Base-by-base conservation (phyloP, 2,888 invertebrate species). In the Zaprionus lineosus region DNA sequence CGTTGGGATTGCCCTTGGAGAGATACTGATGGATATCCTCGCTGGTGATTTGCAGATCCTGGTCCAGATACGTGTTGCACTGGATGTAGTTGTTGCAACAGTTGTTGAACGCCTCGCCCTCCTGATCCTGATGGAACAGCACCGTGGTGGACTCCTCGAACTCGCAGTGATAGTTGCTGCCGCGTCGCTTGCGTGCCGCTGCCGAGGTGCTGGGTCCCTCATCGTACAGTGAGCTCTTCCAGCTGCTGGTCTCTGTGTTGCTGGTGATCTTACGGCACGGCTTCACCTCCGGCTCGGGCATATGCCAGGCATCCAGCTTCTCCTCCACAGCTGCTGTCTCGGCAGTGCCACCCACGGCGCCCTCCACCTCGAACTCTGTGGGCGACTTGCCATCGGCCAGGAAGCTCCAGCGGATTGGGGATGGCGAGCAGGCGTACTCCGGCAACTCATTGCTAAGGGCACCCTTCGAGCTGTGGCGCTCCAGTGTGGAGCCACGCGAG, bases 351-450 rank as follows among this genome's bases (percentile, higher is more conserved):
- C 62, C 86, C 2, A 69, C 71, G 0, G 84, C 70, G 9, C 73
- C 87, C 14, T 87, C 86, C 3, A 86, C 71, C 15, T 89, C 69
- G 1, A 69, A 40, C 0, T 69, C 89, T 2, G 87, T 86, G 3
- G 88, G 86, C 0, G 89, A 88, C 24, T 88, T 88, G 31, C 87
- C 88, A 50, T 89, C 90, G 37, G 90, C 89, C 24, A 90, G 64
- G 56, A 90, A 90, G 40, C 89, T 90, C 90, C 90, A 90, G 60
- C 90, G 88, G 28, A 90, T 90, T 39, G 90, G 90, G 19, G 90
- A 90, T 2, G 90, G 89, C 5, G 90, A 89, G 58, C 89, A 90
- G 16, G 89, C 89, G 58, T 89, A 90, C 21, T 90, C 90, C 4
- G 90, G 90, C 51, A 90, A 74, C 40, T 89, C 89, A 55, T 85